These are phyloP conservation scores for Sminthopsis crassicaudata DNA, from an alignment of 2,113 vertebrate genomes.

Conservation along the genomic window DNA sequence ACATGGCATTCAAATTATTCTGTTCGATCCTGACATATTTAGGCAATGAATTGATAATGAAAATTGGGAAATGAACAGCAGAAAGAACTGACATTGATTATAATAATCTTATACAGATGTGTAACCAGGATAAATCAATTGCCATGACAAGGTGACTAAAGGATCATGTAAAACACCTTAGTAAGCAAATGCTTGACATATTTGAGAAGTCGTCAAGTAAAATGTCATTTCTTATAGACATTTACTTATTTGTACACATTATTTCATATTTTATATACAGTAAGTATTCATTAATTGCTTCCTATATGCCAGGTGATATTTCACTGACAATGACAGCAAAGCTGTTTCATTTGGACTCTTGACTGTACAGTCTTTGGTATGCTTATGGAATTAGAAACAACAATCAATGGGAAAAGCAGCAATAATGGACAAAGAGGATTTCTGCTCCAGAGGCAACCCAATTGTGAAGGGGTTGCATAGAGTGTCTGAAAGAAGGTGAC, in stretches of 20 bases:
- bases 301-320: not conserved
- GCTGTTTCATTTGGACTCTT: not conserved
- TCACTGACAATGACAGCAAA: not conserved
- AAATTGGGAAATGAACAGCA: not conserved
- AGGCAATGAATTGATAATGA: not conserved
- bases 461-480: not conserved
- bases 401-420: not conserved
- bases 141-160: not conserved
- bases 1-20: not conserved
- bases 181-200: not conserved
- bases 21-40: not conserved
- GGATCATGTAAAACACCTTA: not conserved
- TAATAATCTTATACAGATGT: not conserved
- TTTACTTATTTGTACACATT: not conserved
- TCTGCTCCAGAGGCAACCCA: not conserved
- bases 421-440: not conserved
- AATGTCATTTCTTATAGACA: not conserved
- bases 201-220: not conserved
- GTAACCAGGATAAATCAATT: not conserved
- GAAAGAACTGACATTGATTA: not conserved
- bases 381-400: not conserved
- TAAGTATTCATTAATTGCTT: not conserved
- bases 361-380: not conserved
- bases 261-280: not conserved
- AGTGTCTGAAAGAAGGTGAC: not conserved